Percentiles rank a stretch among this genome's conserved stretches.
These are phyloP conservation scores for Neria commutata DNA, from an alignment of 2,888 invertebrate species.

Conservation along the genomic window DNA sequence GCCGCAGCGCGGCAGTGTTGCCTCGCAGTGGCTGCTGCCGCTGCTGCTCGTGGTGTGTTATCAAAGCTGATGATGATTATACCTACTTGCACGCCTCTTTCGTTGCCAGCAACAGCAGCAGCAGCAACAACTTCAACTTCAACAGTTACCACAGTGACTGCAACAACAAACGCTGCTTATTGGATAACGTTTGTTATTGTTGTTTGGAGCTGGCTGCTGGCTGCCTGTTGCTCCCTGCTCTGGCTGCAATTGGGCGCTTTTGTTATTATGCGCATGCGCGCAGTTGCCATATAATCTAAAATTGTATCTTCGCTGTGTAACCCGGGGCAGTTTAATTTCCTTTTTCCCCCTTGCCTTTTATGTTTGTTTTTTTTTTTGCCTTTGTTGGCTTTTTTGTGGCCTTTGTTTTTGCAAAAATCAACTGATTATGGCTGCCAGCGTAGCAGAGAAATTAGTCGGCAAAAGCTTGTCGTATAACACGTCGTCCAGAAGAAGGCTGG, in stretches of 20 bases:
- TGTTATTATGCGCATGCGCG: conserved; percentile 58
- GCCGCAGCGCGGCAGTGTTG: too few relatives aligned
- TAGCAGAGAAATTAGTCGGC: conserved; percentile 41
- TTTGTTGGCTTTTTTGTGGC: conserved; percentile 23
- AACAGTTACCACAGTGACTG: conserved; percentile 12
- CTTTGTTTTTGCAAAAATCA: conserved; percentile 16
- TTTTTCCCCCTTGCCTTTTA: conserved; percentile 6
- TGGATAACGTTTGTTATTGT: conserved; percentile 30
- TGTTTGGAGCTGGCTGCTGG: conserved; percentile 34
- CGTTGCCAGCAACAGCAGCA: conserved; percentile 41
- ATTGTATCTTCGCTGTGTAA: conserved; percentile 60
- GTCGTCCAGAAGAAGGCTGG: background rate
- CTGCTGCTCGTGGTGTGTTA: conserved; percentile 49
- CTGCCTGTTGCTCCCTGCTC: conserved; percentile 25
- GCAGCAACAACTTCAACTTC: conserved; percentile 2
- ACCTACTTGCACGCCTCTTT: conserved; percentile 52
- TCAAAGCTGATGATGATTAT: conserved; percentile 58
- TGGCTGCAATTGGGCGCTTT: conserved; percentile 42
- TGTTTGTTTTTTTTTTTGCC: background rate
- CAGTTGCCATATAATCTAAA: conserved; percentile 56
- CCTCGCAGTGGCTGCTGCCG: background rate
- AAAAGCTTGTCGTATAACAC: conserved; percentile 3
- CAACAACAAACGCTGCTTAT: conserved; percentile 26
- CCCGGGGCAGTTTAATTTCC: conserved; percentile 48
- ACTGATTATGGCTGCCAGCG: conserved; percentile 44